These are phyloP conservation scores for Anoplophora glabripennis DNA, from an alignment of 1,140 invertebrate genomes.

Conservation along the genomic window DNA sequence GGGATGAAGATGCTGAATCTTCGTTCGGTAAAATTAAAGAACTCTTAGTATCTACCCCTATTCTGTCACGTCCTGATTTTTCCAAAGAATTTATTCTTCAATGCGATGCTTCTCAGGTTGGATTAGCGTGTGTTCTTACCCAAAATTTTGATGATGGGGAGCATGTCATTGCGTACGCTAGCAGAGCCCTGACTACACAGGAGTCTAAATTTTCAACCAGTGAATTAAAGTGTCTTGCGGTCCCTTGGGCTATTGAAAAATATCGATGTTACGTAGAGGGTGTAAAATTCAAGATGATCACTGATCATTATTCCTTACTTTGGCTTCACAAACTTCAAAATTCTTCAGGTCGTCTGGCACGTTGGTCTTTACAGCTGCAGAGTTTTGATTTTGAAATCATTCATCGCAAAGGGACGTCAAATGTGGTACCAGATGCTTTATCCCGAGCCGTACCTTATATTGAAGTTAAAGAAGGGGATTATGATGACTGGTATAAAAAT, in stretches of 20 bases:
- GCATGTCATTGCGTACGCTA: constrained; percentile 31
- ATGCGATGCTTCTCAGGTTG: constrained; percentile 22
- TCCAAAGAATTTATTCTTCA: constrained; percentile 21
- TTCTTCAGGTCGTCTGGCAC: constrained; percentile 33
- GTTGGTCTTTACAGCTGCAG: constrained; percentile 3
- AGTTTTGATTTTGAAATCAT: constrained; percentile 6
- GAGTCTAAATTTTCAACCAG: constrained; percentile 48
- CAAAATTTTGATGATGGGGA: constrained; percentile 23
- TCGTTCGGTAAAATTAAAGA: constrained; percentile 26
- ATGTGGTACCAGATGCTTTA: too few species aligned
- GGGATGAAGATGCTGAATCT: constrained; percentile 11
- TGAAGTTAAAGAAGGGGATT: too few species aligned
- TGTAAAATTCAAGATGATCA: constrained; percentile 49
- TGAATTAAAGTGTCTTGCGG: constrained; percentile 52
- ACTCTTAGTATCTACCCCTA: constrained; percentile 22
- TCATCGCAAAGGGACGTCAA: too few species aligned
- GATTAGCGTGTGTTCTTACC: constrained; percentile 32
- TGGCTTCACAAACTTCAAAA: constrained; percentile 12
- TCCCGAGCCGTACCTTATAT: too few species aligned
- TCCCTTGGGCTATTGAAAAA: constrained; percentile 49
- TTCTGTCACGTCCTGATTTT: constrained; percentile 34
- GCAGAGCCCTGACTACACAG: constrained; percentile 25
- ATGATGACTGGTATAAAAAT: too few species aligned
- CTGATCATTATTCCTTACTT: constrained; percentile 30
- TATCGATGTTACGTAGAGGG: constrained; percentile 49